Evolutionary conservation across 2,888 invertebrate genomes (phyloP), one percentile per base, ranked within the genome.

Genomic region (Axea sp.): DNA sequence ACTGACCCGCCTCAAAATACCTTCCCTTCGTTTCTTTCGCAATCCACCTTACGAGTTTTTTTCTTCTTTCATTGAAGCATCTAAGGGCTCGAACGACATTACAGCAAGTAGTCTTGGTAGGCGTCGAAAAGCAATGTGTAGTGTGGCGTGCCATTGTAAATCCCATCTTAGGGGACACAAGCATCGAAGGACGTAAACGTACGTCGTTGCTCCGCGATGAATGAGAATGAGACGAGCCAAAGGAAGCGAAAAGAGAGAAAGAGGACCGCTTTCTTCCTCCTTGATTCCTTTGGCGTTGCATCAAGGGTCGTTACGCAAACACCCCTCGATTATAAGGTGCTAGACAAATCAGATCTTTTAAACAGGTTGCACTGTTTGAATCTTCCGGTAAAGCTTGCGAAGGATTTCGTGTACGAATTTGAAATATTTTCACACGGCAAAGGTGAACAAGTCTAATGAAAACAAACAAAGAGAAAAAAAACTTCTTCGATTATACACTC

Each of bases 291-390:
- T 59, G 14, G 53, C 78, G 75, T 76, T 76, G 73, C 62, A 62
- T 73, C 55, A 75, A 69, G 80, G 80, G 67, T 77, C 77, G 75
- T 75, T 67, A 75, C 76, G 73, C 71, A 80, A 82, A 81, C 78
- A 77, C 77, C 79, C 76, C 71, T 55, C 59, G 75, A 71, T 71
- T 74, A 79, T 68, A 80, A 82, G 79, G 82, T 83, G 79, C 75
- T 78, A 77, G 76, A 77, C 73, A 73, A 59, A 60, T 64, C 68
- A 71, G 47, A 68, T 69, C 59, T 75, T 75, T 76, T 73, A 31
- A 55, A 71, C 82, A 82, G 82, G 81, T 82, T 59, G 62, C 75
- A 80, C 75, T 81, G 19, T 62, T 47, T 33, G 33, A 47, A 60
- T 59, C 33, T 26, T 45, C 26, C 9, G 60, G 53, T 64, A 47